Conservation (phyloP, 2,797 vertebrate species). For the Mormyrus hasselquistii region DNA sequence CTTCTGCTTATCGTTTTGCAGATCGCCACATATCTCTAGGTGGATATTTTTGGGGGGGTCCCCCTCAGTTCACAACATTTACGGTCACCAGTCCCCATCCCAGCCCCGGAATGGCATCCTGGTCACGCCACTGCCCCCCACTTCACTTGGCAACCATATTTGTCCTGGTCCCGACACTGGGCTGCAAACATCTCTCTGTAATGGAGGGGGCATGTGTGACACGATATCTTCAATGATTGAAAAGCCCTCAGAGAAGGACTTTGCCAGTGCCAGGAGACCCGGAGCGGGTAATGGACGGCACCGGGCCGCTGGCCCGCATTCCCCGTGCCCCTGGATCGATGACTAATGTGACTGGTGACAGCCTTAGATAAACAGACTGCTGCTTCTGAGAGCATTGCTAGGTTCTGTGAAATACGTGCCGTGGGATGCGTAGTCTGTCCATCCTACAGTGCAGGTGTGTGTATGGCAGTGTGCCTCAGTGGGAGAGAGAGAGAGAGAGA, state of each 20-base stretch:
- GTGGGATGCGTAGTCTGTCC: neutral
- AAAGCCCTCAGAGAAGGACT: neutral
- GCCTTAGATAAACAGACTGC: neutral
- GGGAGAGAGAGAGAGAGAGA: neutral
- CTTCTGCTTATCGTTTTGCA: neutral
- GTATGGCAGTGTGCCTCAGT: neutral
- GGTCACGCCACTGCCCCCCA: neutral
- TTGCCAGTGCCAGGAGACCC: neutral
- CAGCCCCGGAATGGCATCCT: neutral
- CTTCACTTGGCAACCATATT: neutral
- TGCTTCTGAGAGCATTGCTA: neutral
- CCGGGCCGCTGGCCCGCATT: neutral
- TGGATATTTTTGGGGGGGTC: too few relatives aligned
- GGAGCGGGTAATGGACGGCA: neutral
- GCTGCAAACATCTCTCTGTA: neutral
- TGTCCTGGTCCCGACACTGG: neutral
- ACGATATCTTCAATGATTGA: neutral
- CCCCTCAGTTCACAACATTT: neutral
- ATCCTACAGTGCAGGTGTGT: neutral
- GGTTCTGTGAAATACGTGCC: neutral
- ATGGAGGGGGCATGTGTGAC: neutral
- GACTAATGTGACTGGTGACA: neutral
- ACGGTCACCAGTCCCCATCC: neutral
- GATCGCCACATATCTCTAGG: neutral
- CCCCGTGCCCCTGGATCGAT: too few relatives aligned